Base-by-base conservation (phyloP, 2,888 invertebrate genomes). In the Leptodirus hochenwartii region DNA sequence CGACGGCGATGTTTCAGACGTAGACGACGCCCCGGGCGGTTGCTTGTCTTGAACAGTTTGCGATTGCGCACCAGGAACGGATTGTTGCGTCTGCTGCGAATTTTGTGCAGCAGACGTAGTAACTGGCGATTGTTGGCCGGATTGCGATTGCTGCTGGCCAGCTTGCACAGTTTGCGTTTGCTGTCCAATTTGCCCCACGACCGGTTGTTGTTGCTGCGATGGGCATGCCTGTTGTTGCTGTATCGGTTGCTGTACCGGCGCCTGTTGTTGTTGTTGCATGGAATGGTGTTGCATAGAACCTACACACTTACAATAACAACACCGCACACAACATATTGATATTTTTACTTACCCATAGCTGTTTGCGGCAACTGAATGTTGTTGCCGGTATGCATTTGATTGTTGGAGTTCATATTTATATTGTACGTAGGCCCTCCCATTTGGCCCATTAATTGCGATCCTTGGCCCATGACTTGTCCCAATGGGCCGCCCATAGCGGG, bases 401-500 rank as follows among this genome's bases (percentile, higher is more conserved):
- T 46, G 30, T 40, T 43, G 29, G 53, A 42, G 2, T 45, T 34
- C 27, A 44, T 16, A 25, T 22, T 33, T 20, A 20, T 20, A 20
- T 24, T 22, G n/a, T 17, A 17, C 34, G 31, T 34, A 4, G 24
- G 31, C 4, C 20, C 22, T 2, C 17, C 23, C 36, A 38, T 34
- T 24, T 34, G 38, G 2, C 25, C 25, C n/a, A 17, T 27, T 20
- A 20, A 8, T 59, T 61, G 16, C 61, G 61, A n/a, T n/a, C n/a
- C n/a, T n/a, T n/a, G n/a, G n/a, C n/a, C n/a, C n/a, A n/a, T n/a
- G n/a, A n/a, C n/a, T n/a, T n/a, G n/a, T n/a, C n/a, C n/a, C 61
- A 68, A 62, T 8, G 63, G 62, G 36, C 61, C 61, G 16, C 61
- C 59, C 59, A 65, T 62, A 17, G 61, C 62, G 38, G 59, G 63